phyloP scores from a whole-genome alignment of 2,113 vertebrate genomes.

The Stigmatopora nigra region DNA sequence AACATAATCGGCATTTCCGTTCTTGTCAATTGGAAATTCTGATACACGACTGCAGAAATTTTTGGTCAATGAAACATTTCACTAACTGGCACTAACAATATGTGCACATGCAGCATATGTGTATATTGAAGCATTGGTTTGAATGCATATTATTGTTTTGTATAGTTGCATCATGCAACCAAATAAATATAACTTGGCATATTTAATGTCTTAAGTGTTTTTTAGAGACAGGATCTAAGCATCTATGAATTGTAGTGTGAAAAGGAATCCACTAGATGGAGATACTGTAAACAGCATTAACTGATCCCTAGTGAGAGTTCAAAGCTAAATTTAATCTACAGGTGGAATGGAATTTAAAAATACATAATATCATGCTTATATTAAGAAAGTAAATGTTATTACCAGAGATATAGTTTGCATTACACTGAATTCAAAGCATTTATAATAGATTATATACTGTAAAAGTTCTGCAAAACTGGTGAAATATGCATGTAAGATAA shows the following conservation, averaged over 20 bases:
- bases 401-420: too few relatives aligned
- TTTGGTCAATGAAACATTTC: neutral
- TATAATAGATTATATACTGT: too few relatives aligned
- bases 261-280: neutral
- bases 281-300: neutral
- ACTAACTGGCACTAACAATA: neutral
- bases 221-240: neutral
- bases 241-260: neutral
- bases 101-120: neutral
- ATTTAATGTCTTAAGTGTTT: neutral
- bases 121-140: neutral
- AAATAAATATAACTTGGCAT: slow-evolving; percentile 1
- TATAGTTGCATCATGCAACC: neutral
- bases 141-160: neutral
- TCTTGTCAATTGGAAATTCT: too few relatives aligned
- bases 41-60: neutral
- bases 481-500: too few relatives aligned
- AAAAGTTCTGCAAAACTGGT: too few relatives aligned
- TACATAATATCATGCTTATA: too few relatives aligned
- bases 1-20: too few relatives aligned
- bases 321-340: too few relatives aligned
- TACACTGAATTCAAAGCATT: too few relatives aligned
- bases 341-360: too few relatives aligned
- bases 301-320: neutral
- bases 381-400: too few relatives aligned